Conservation (phyloP, 2,797 vertebrate genomes). For the Centropyge bicolor region DNA sequence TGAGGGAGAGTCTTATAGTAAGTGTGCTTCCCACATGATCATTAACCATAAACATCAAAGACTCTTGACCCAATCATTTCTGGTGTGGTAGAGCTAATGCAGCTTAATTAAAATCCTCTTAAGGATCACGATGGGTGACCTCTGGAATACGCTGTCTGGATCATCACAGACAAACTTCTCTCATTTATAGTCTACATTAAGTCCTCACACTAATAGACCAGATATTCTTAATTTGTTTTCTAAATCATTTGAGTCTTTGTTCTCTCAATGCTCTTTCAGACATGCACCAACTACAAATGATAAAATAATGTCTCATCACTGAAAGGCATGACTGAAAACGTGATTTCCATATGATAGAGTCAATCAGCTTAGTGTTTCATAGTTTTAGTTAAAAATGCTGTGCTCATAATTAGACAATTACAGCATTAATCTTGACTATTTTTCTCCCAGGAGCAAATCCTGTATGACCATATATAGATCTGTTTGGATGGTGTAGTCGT, state of each 20-base stretch:
- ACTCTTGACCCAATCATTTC: conserved; percentile 79
- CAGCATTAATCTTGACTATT: not conserved
- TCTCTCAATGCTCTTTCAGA: not conserved
- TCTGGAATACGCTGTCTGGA: conserved; percentile 63
- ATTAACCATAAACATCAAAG: conserved; percentile 81
- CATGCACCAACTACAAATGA: not conserved
- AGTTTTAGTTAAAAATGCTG: not conserved
- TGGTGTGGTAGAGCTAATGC: conserved; percentile 74
- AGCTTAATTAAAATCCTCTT: conserved; percentile 83
- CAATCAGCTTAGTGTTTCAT: not conserved
- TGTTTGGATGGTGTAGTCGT: not conserved
- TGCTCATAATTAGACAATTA: not conserved
- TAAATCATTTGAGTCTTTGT: conserved; percentile 19
- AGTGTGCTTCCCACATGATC: conserved; percentile 76
- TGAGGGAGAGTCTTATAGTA: conserved; percentile 71
- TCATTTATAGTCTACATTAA: conserved; percentile 46
- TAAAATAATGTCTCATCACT: not conserved
- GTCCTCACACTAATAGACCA: conserved; percentile 27
- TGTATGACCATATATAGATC: no score
- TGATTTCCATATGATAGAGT: not conserved
- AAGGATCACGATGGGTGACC: conserved; percentile 74
- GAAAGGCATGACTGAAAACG: not conserved
- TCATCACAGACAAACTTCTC: conserved; percentile 55
- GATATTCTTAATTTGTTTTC: conserved; percentile 49
- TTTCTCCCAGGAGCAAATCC: not conserved